A percentile compares a stretch with the other conserved stretches of the same genome.
Evolutionary conservation across 2,888 invertebrate species (phyloP).

Genomic region (Lathronympha strigana): DNA sequence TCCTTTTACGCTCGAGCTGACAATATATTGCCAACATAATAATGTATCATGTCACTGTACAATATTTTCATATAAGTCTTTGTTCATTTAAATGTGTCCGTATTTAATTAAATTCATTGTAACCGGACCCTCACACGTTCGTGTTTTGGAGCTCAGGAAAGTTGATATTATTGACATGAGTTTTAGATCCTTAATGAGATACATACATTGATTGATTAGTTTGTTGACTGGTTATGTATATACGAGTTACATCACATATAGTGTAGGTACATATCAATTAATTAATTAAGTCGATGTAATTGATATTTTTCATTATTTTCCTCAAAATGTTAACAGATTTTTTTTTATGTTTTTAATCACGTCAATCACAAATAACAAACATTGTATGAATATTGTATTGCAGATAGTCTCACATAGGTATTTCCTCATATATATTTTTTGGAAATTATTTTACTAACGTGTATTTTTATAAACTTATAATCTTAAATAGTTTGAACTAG

Average conservation of each 20-base stretch:
- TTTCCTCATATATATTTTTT: too few relatives aligned
- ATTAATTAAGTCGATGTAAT: not conserved
- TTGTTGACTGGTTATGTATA: not conserved
- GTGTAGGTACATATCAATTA: not conserved
- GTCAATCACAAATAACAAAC: too few relatives aligned
- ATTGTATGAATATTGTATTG: too few relatives aligned
- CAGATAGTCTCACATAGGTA: too few relatives aligned
- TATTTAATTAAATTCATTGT: slow-evolving; percentile 38
- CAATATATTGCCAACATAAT: slow-evolving; percentile 30
- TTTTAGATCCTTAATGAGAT: slow-evolving; percentile 27
- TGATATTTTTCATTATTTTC: too few relatives aligned
- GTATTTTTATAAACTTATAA: too few relatives aligned
- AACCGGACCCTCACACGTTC: slow-evolving; percentile 39
- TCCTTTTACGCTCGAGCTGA: slow-evolving; percentile 50
- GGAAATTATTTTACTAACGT: too few relatives aligned
- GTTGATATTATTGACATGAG: slow-evolving; percentile 20
- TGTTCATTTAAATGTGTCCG: slow-evolving; percentile 5
- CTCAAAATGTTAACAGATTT: too few relatives aligned
- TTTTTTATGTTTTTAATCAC: too few relatives aligned
- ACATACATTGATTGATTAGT: slow-evolving; percentile 27
- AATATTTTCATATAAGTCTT: slow-evolving; percentile 4
- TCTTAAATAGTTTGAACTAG: too few relatives aligned
- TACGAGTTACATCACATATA: not conserved
- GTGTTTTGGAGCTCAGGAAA: slow-evolving; percentile 37
- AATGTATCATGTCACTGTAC: slow-evolving; percentile 6